These are phyloP conservation scores for Chaenogobius annularis DNA, from an alignment of 2,113 vertebrate species.

Conservation along the genomic window DNA sequence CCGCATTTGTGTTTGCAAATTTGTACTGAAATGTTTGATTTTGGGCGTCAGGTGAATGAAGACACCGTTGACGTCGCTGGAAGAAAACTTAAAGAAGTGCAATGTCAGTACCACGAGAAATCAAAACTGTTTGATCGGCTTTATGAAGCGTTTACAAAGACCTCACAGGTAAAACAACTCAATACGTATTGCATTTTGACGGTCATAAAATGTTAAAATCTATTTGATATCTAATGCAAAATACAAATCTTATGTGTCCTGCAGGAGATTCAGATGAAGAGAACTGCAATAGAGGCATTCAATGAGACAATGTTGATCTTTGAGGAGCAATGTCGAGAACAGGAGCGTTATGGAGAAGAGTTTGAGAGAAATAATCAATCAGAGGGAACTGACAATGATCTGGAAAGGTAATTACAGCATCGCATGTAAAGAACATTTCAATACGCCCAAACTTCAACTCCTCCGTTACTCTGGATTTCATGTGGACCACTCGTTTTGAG, in stretches of 20 bases:
- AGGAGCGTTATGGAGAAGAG: slow-evolving; percentile 89
- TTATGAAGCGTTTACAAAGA: slow-evolving; percentile 92
- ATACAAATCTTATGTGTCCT: slow-evolving; percentile 1
- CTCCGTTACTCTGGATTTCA: neutral
- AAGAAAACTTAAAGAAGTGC: slow-evolving; percentile 91
- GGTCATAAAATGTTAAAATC: neutral
- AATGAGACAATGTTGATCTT: slow-evolving; percentile 96
- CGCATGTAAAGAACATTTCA: neutral
- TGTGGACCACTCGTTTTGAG: neutral
- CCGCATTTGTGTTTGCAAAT: neutral
- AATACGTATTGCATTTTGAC: neutral
- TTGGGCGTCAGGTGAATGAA: slow-evolving; percentile 85
- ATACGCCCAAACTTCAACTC: neutral
- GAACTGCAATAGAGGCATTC: slow-evolving; percentile 92
- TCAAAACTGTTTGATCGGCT: slow-evolving; percentile 91
- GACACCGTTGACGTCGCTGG: slow-evolving; percentile 91
- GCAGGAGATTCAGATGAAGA: slow-evolving; percentile 97
- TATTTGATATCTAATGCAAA: neutral
- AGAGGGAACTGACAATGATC: slow-evolving; percentile 88
- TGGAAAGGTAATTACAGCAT: slow-evolving; percentile 82
- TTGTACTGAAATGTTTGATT: neutral
- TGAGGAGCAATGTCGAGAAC: slow-evolving; percentile 91
- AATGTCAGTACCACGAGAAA: slow-evolving; percentile 92
- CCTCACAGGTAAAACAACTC: slow-evolving; percentile 84
- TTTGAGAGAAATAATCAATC: slow-evolving; percentile 84